Evolutionary conservation across 2,797 vertebrate species (phyloP), one percentile per base, ranked within the genome.

Genomic region (Podarcis lilfordi): DNA sequence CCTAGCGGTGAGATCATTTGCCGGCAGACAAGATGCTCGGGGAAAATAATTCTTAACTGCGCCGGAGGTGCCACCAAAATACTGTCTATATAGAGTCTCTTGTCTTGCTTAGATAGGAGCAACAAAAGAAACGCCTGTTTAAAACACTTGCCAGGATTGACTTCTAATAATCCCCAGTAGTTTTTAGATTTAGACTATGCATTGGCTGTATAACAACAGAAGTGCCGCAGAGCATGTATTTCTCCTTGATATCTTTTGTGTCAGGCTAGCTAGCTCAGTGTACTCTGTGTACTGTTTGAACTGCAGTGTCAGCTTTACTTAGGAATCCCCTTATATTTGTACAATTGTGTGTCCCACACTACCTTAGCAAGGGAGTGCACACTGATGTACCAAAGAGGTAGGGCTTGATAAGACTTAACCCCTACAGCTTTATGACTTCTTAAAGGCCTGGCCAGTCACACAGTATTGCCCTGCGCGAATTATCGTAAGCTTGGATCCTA

Each of bases 401-500:
- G 8, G 29, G n/a, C n/a, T 50, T 76, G 55, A 81, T 66, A 35
- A 74, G 37, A 87, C 86, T 72, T 9, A 13, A 0, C 0, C 80
- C 87, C 4, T 2, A 50, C 7, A 10, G 75, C 21, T 90, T 37
- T 55, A 80, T 64, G 85, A 2, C 8, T 78, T 37, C 8, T 88
- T 45, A 0, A 43, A 25, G 84, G 29, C n/a, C 23, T 66, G 25
- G 90, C 86, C 80, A 86, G 94, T 88, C 80, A 82, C 87, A 1
- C 92, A 90, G 89, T 64, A 29, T 75, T 88, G 77, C 80, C 93
- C 72, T 83, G 50, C 83, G 77, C 29, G 93, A 84, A 80, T 61
- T 89, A 92, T 84, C 35, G 85, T 71, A 43, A 43, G 8, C 43
- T 43, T 43, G 43, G 43, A 43, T 43, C 43, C 1, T 43, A 43